These are phyloP conservation scores for Peromyscus aztecus DNA, from an alignment of 2,797 vertebrate species.

Conservation along the genomic window DNA sequence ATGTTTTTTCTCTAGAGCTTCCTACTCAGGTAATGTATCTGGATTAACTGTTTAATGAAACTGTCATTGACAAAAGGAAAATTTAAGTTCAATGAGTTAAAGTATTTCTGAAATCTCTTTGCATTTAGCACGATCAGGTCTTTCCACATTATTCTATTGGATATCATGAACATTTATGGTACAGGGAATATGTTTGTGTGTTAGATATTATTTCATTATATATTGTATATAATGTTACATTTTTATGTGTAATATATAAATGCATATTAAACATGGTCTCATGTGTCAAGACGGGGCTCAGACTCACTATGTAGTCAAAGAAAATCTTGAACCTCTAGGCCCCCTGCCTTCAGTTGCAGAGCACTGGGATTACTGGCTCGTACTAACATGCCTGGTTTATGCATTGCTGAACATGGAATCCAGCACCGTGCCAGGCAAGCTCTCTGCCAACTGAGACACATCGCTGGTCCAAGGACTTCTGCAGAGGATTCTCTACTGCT, in stretches of 20 bases:
- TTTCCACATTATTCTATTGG: neutral
- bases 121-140: neutral
- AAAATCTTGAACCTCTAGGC: neutral
- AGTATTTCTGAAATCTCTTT: neutral
- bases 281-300: too few species aligned
- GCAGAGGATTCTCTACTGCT: neutral
- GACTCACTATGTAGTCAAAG: neutral
- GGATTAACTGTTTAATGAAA: neutral
- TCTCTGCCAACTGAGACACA: neutral
- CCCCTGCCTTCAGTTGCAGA: neutral
- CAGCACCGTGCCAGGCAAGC: neutral
- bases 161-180: neutral
- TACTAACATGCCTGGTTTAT: neutral
- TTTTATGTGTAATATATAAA: neutral
- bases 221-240: neutral
- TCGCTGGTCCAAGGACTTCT: neutral
- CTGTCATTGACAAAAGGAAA: neutral
- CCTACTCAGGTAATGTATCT: neutral
- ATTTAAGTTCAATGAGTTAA: constrained; percentile 7
- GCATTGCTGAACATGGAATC: neutral
- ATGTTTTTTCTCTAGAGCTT: neutral
- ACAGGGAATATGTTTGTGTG: neutral
- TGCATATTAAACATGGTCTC: too few species aligned
- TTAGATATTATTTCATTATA: neutral
- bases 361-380: too few species aligned